A percentile compares a stretch with the other conserved stretches of the same genome.
phyloP scores from a whole-genome alignment of 2,797 vertebrate species.

The Microtus californicus region DNA sequence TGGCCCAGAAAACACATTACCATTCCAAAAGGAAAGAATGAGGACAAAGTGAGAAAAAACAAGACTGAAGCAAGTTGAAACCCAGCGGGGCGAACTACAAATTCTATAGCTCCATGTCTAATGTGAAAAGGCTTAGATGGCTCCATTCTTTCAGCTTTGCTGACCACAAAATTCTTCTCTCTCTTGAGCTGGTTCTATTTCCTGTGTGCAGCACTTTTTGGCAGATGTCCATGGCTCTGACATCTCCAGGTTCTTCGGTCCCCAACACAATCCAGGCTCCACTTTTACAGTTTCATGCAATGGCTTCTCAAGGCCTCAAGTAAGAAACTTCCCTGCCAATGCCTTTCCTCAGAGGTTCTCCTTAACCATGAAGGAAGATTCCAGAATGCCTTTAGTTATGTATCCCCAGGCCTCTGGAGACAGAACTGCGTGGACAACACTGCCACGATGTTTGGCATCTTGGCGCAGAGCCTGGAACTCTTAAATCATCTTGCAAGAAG shows the following conservation, averaged over 20 bases:
- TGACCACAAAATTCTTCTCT: background rate
- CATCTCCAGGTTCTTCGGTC: background rate
- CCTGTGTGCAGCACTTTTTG: background rate
- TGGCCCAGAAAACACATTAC: background rate
- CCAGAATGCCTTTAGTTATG: background rate
- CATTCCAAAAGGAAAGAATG: background rate
- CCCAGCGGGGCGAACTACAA: background rate
- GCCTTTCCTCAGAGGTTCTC: background rate
- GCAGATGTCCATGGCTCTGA: background rate
- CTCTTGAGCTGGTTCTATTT: background rate
- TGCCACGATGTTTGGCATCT: background rate
- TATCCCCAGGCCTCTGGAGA: background rate
- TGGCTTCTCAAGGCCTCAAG: background rate
- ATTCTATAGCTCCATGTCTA: background rate
- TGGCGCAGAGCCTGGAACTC: too few relatives aligned
- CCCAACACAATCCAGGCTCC: background rate
- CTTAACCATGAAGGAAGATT: background rate
- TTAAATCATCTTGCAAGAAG: background rate
- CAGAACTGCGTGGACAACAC: background rate
- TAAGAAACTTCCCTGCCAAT: background rate
- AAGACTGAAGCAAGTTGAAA: background rate
- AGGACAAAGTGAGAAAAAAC: background rate
- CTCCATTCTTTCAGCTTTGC: background rate
- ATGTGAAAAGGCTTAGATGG: background rate
- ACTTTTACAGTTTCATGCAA: background rate